Evolutionary conservation across 2,113 vertebrate genomes (phyloP).

Genomic region (Willisornis vidua): DNA sequence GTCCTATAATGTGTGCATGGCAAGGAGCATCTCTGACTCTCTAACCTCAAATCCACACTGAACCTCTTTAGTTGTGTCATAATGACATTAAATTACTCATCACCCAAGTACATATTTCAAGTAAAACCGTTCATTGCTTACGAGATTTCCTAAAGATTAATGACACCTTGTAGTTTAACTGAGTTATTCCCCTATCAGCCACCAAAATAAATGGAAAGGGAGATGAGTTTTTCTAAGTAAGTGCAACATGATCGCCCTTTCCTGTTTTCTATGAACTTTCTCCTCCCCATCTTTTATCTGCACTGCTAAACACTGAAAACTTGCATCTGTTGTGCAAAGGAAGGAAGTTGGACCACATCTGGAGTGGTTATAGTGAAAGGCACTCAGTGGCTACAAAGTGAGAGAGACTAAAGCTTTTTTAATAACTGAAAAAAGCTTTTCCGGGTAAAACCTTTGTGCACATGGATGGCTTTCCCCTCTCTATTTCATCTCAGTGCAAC

Average conservation of each 20-base stretch:
- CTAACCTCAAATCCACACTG: not conserved
- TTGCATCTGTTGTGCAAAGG: conserved; percentile 38
- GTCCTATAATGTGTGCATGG: rapidly evolving
- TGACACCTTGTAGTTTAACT: not conserved
- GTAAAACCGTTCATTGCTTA: not conserved
- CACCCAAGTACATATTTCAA: not conserved
- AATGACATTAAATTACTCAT: not conserved
- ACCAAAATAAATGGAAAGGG: conserved; percentile 23
- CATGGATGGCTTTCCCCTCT: not conserved
- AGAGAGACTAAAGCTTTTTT: not conserved
- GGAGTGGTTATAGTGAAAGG: conserved; percentile 41
- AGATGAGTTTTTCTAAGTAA: conserved; percentile 34
- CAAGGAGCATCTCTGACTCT: not conserved
- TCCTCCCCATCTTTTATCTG: conserved; percentile 41
- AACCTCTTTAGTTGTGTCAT: not conserved
- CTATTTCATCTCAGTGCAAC: not conserved
- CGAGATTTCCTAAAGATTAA: not conserved
- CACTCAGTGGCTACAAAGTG: conserved; percentile 2
- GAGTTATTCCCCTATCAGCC: not conserved
- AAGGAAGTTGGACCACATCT: conserved; percentile 58
- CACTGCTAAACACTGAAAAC: not conserved
- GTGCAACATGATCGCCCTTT: not conserved
- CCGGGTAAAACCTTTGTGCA: not conserved
- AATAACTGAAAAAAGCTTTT: not conserved
- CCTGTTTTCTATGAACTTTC: conserved; percentile 69